Conservation (phyloP, 2,797 vertebrate species). For the Nyctalus aviator region DNA sequence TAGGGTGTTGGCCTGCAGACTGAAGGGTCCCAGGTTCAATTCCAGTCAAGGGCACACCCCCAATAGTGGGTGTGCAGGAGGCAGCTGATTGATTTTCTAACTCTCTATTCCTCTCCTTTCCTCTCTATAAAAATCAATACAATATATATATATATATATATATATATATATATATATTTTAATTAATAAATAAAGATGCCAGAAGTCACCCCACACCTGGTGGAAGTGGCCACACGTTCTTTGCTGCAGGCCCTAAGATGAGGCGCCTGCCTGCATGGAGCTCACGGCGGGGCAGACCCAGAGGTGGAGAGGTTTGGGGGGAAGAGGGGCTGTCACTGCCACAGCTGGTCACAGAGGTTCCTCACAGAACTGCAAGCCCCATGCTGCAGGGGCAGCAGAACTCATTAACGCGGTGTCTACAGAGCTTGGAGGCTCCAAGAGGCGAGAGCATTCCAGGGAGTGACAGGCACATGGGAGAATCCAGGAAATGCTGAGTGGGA, state of each 20-base stretch:
- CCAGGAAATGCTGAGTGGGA: not conserved
- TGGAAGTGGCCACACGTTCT: no score
- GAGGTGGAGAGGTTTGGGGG: no score
- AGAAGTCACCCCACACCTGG: not conserved
- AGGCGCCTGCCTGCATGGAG: not conserved
- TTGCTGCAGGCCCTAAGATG: no score
- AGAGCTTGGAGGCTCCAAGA: not conserved
- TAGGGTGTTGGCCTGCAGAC: no score
- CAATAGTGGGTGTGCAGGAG: no score
- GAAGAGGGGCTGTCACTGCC: not conserved
- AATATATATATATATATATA: no score
- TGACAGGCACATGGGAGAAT: not conserved
- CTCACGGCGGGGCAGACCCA: rapidly evolving
- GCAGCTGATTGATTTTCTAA: no score
- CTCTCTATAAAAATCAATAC: no score
- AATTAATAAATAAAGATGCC: not conserved
- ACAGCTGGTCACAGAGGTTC: not conserved
- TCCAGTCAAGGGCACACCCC: no score
- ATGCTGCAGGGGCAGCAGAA: rapidly evolving
- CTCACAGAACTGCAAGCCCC: not conserved
- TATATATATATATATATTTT: no score
- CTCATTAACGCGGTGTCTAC: not conserved
- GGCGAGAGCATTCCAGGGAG: not conserved
- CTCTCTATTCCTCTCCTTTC: no score
- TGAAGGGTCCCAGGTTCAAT: no score